Percentiles rank a stretch among this genome's conserved stretches.
These are phyloP conservation scores for Perizoma affinitatum DNA, from an alignment of 2,888 invertebrate species.

Conservation along the genomic window DNA sequence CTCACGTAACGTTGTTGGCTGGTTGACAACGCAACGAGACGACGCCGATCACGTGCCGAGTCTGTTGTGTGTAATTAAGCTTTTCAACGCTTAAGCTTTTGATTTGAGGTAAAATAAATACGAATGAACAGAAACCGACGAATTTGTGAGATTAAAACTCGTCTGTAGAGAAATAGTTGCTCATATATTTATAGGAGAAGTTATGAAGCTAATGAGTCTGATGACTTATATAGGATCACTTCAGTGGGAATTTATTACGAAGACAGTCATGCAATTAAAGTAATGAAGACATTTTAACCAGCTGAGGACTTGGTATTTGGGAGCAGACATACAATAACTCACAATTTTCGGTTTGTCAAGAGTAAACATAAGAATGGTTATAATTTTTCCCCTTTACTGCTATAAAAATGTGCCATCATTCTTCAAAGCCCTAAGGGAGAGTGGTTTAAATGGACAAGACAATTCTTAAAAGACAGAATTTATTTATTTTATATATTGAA, in stretches of 20 bases:
- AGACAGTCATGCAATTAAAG: too few relatives aligned
- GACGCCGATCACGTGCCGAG: too few relatives aligned
- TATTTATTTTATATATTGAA: not conserved
- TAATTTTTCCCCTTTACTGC: slow-evolving; percentile 38
- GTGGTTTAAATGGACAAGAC: slow-evolving; percentile 7
- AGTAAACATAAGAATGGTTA: slow-evolving; percentile 41
- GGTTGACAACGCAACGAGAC: too few relatives aligned
- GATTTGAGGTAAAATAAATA: slow-evolving; percentile 32
- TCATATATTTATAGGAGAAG: slow-evolving; percentile 25
- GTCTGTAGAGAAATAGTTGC: slow-evolving; percentile 44
- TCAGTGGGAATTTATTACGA: too few relatives aligned
- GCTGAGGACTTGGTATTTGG: too few relatives aligned
- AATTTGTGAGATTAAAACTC: slow-evolving; percentile 57
- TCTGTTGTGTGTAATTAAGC: too few relatives aligned
- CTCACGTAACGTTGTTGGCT: too few relatives aligned
- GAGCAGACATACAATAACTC: too few relatives aligned
- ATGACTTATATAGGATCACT: slow-evolving; percentile 12
- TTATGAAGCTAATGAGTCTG: slow-evolving; percentile 22
- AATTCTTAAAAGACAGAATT: not conserved
- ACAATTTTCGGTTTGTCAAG: slow-evolving; percentile 24
- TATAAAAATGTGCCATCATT: slow-evolving; percentile 44
- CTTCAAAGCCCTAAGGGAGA: slow-evolving; percentile 31
- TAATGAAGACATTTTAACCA: too few relatives aligned
- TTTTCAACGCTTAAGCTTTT: slow-evolving; percentile 28
- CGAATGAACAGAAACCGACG: slow-evolving; percentile 46